Evolutionary conservation across 1,140 invertebrate genomes (phyloP), one percentile per base, ranked within the genome.

Genomic region (Protaetia brevitarsis): DNA sequence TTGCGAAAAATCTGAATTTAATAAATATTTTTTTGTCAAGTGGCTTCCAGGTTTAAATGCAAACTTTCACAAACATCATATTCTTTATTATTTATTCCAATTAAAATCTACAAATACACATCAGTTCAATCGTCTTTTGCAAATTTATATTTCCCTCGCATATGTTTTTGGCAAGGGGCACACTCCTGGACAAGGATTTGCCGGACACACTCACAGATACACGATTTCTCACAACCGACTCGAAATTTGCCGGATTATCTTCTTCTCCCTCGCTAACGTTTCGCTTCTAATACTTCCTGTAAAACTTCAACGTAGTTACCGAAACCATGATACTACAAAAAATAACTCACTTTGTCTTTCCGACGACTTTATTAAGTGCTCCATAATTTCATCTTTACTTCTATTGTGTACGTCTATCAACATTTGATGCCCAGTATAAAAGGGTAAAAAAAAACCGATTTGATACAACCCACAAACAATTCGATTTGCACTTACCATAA

Each of bases 191-290:
- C 97, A 99, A 0, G 95, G 0, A 97, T 79, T 83, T 99, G 97
- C 2, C 95, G 96, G 60, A 91, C 89, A 10, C 97, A 85, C 82
- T 95, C 90, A 84, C 97, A 99, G 2, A 98, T 95, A 79, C 97
- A 99, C 73, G 92, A 88, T 64, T 90, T 83, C 7, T 85, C 80
- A 81, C 90, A 98, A 13, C 86, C 86, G 34, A 85, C 82, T 36
- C 97, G 82, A 99, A 98, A 76, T 97, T 95, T 0, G 95, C 95
- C 2, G 94, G 92, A 84, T 97, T 98, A 67, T 93, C 88, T 89
- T 89, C 70, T 91, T 89, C 71, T 93, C 85, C 61, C 82, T 82
- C 16, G 83, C 79, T 66, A 84, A 77, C 23, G 80, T 77, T 81
- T 94, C 10, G 83, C 80, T 61, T 83, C 78, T 26, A 94, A 76